A percentile compares a stretch with the other conserved stretches of the same genome.
These are phyloP conservation scores for Naso thynnoides DNA, from an alignment of 2,797 vertebrate genomes.

Conservation along the genomic window DNA sequence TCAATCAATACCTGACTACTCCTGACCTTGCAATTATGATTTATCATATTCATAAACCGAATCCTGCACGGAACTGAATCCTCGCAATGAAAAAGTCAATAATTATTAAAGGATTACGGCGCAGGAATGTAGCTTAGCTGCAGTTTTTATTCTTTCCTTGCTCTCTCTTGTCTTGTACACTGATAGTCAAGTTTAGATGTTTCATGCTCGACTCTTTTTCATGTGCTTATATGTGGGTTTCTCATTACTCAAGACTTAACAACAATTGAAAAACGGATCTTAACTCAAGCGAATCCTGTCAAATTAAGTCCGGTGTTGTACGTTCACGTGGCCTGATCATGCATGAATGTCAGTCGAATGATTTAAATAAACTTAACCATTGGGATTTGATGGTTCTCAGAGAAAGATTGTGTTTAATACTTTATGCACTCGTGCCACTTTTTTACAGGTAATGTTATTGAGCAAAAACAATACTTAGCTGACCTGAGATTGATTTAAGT, in stretches of 20 bases:
- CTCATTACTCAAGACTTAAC: neutral
- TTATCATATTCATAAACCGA: constrained; percentile 72
- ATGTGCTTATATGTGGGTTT: neutral
- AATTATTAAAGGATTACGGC: constrained; percentile 69
- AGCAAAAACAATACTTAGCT: neutral
- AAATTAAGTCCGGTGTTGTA: neutral
- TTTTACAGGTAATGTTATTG: neutral
- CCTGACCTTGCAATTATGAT: constrained; percentile 71
- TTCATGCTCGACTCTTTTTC: constrained; percentile 10
- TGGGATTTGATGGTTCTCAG: neutral
- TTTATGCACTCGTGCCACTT: neutral
- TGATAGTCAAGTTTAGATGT: constrained; percentile 11
- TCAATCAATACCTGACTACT: constrained; percentile 72
- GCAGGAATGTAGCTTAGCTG: constrained; percentile 42
- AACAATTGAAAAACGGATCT: constrained; percentile 6
- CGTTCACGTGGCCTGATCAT: neutral
- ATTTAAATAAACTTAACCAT: neutral
- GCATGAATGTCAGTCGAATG: constrained; percentile 3
- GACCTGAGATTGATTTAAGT: neutral
- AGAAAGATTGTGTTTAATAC: neutral
- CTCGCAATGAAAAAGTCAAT: constrained; percentile 63
- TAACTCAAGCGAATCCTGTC: neutral
- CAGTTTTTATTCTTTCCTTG: constrained; percentile 18
- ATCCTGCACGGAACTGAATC: constrained; percentile 63
- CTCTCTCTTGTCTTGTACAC: neutral